phyloP scores from a whole-genome alignment of 2,113 vertebrate species.

The Oryctolagus cuniculus region DNA sequence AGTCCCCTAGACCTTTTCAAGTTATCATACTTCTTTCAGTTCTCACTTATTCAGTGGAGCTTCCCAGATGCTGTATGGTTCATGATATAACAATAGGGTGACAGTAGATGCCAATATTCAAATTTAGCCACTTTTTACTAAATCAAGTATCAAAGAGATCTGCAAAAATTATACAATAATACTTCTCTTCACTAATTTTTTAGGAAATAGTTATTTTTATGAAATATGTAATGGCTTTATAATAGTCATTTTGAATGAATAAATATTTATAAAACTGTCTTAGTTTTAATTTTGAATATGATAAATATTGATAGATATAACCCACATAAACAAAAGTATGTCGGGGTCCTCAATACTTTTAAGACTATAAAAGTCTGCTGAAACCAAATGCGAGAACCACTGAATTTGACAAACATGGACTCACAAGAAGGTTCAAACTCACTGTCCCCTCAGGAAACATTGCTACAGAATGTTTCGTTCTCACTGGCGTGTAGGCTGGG shows the following conservation, averaged over 20 bases:
- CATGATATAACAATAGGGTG: neutral
- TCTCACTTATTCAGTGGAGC: neutral
- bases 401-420: conserved; percentile 27
- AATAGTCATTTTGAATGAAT: conserved; percentile 48
- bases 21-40: neutral
- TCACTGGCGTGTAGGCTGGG: neutral
- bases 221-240: conserved; percentile 30
- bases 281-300: conserved; percentile 64
- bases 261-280: conserved; percentile 40
- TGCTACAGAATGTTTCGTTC: neutral
- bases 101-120: neutral
- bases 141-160: neutral
- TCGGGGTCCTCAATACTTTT: conserved; percentile 42
- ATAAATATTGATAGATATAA: conserved; percentile 64
- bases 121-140: neutral
- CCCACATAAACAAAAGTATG: conserved; percentile 46
- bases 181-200: neutral
- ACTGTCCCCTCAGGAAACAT: neutral
- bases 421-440: neutral
- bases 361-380: conserved; percentile 53
- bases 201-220: conserved; percentile 59
- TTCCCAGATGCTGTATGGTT: neutral
- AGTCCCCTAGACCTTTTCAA: neutral
- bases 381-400: conserved; percentile 49
- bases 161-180: neutral